phyloP scores from a whole-genome alignment of 2,113 vertebrate genomes.

The Platycercus adscitus region DNA sequence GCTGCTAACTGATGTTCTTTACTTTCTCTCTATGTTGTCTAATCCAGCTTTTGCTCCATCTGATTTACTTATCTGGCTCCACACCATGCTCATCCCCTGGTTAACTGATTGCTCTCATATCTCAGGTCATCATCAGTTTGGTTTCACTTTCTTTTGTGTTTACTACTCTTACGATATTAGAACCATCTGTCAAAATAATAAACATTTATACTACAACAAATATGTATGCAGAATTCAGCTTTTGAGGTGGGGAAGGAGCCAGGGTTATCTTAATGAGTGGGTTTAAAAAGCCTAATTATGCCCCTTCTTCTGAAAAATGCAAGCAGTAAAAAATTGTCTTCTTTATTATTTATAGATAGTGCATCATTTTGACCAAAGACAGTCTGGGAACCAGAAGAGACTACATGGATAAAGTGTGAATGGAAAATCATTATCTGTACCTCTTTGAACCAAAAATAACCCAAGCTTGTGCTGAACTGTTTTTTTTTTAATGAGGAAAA shows the following conservation, averaged over 20 bases:
- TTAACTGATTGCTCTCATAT: background rate
- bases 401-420: background rate
- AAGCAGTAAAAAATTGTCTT: background rate
- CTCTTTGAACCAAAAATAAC: background rate
- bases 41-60: background rate
- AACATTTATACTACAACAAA: background rate
- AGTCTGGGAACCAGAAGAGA: background rate
- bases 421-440: background rate
- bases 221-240: background rate
- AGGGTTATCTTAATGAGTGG: background rate
- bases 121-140: background rate
- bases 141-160: background rate
- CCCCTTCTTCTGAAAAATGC: background rate
- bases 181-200: background rate
- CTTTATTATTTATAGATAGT: background rate
- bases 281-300: background rate
- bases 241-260: background rate
- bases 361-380: background rate
- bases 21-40: background rate
- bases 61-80: background rate
- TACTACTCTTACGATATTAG: background rate
- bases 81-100: background rate
- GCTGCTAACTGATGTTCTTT: background rate
- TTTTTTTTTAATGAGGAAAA: background rate
- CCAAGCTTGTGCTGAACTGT: background rate